These are phyloP conservation scores for Heliconius congener DNA, from an alignment of 1,140 invertebrate genomes.

Conservation along the genomic window DNA sequence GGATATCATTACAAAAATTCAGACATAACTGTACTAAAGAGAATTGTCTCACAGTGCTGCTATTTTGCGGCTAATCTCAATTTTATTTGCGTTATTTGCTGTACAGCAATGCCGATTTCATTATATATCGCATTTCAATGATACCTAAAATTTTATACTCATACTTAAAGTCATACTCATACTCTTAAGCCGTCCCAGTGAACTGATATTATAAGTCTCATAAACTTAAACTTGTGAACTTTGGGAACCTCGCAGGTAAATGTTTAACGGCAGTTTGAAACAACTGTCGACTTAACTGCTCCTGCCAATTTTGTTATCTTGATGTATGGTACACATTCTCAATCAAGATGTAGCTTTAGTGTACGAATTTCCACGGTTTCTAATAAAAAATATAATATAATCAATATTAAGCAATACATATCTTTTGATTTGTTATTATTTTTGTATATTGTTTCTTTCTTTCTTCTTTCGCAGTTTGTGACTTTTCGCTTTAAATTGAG, in stretches of 20 bases:
- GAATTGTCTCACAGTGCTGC: too few relatives aligned
- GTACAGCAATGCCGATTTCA: neutral
- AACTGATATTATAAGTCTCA: slow-evolving; percentile 29
- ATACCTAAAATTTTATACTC: slow-evolving; percentile 13
- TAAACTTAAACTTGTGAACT: slow-evolving; percentile 35
- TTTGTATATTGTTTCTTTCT: too few relatives aligned
- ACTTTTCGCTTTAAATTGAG: too few relatives aligned
- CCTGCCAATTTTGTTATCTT: neutral
- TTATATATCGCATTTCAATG: neutral
- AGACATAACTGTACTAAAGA: too few relatives aligned
- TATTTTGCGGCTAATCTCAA: neutral
- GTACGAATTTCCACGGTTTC: too few relatives aligned
- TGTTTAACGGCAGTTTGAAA: slow-evolving; percentile 31
- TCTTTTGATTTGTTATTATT: too few relatives aligned
- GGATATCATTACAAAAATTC: too few relatives aligned
- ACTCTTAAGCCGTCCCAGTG: neutral
- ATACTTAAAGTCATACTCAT: neutral
- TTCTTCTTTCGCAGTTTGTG: too few relatives aligned
- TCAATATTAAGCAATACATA: too few relatives aligned
- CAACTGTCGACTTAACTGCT: slow-evolving; percentile 22
- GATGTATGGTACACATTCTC: neutral
- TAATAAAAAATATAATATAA: too few relatives aligned
- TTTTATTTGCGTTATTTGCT: neutral
- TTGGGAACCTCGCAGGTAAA: slow-evolving; percentile 30
- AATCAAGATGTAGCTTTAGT: neutral